Evolutionary conservation across 2,888 invertebrate species (phyloP), one percentile per base, ranked within the genome.

Genomic region (Odontothrips loti): DNA sequence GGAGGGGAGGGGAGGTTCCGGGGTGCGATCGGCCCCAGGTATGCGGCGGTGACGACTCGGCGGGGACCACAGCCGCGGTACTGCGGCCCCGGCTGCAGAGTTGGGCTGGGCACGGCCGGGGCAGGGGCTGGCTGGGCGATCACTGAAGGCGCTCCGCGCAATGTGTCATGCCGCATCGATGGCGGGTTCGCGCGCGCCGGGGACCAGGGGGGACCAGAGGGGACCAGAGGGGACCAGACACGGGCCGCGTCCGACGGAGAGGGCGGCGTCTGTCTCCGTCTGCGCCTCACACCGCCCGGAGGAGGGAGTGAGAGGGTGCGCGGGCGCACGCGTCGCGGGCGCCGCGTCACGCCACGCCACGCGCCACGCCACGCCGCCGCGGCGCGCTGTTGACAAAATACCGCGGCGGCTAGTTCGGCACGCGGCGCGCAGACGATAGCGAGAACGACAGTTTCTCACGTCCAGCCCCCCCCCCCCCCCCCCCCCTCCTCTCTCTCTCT

Each of bases 371-470:
- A 23, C 68, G n/a, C 68, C 27, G 68, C 68, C 68, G 23, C 68
- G 68, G 23, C 68, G 12, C 68, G n/a, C 12, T 75, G 68, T 75
- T 75, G 68, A 75, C 68, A 75, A 75, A 75, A 75, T 27, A 75
- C 23, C 68, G 68, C 68, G 68, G 27, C 68, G 27, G 68, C 68
- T 10, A 6, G 15, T 58, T 17, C 58, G 58, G 58, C 15, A 20
- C 51, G 51, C 58, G 58, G 20, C 20, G 6, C 20, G 20, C 20
- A 17, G 12, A 27, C 23, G 68, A 75, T 75, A 75, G 68, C 68
- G 68, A 11, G 68, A 27, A 23, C 68, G 68, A 75, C 23, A 75
- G 68, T 75, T 75, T 23, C 68, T 75, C 68, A 75, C 68, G 68
- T 75, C 68, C 27, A n/a, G 68, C 2, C 68, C 27, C 23, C 23